phyloP scores from a whole-genome alignment of 2,797 vertebrate species.

The Florisuga fusca region DNA sequence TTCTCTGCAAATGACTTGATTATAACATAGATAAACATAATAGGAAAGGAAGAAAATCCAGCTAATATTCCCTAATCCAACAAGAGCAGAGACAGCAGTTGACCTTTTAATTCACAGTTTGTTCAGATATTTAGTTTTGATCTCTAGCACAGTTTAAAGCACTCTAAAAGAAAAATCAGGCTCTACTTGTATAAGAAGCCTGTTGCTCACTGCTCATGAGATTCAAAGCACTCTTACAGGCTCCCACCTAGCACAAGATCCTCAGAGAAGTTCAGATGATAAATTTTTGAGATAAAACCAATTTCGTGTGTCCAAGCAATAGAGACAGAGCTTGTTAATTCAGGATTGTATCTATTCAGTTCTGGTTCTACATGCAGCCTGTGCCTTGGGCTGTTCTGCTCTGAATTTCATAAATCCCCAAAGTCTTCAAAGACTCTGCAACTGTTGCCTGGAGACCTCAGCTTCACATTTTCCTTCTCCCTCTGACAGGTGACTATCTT shows the following conservation, averaged over 20 bases:
- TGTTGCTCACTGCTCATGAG: neutral
- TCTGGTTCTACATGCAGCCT: neutral
- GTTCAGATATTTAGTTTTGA: neutral
- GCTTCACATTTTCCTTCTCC: neutral
- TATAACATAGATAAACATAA: neutral
- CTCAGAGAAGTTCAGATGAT: neutral
- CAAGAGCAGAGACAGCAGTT: neutral
- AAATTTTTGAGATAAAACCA: neutral
- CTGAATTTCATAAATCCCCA: neutral
- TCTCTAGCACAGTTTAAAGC: neutral
- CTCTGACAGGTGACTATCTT: constrained; percentile 88
- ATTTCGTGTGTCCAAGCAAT: neutral
- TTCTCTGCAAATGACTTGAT: neutral
- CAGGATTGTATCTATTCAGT: neutral
- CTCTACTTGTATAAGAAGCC: neutral
- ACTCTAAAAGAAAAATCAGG: neutral
- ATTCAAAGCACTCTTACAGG: neutral
- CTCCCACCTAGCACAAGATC: neutral
- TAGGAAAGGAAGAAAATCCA: neutral
- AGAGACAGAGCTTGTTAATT: neutral
- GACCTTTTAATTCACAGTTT: neutral
- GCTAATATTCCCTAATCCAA: neutral
- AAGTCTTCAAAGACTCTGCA: neutral
- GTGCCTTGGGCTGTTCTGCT: neutral
- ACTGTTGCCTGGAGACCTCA: neutral